Base-by-base conservation (phyloP, 2,797 vertebrate species). In the Hydrophis major region DNA sequence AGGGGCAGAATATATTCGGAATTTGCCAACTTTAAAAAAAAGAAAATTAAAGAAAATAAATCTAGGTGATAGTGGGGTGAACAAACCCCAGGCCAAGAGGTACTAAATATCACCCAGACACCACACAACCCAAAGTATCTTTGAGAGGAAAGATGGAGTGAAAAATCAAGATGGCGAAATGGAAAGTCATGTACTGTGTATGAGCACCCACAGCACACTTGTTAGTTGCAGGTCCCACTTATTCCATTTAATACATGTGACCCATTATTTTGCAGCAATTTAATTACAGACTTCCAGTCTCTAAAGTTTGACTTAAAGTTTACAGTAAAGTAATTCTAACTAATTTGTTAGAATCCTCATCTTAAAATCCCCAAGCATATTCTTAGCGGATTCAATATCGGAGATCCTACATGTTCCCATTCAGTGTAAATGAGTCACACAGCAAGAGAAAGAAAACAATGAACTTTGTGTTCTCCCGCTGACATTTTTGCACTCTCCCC, bases 401-500 rank as follows among this genome's bases (percentile, higher is more conserved):
- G 93, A 93, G 57, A 18, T 28, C 74, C 92, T 78, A 86, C 92
- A 93, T 55, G 47, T 94, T 95, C 96, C 94, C 60, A 66, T 42
- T 90, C 92, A 92, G 50, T 95, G 93, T 1, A 0, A 94, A 88
- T 93, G 95, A 94, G 94, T 93, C 95, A 96, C 90, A 22, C 4
- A 7, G 86, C 93, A 37, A 32, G 92, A 87, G 74, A 93, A n/a
- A 42, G 94, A 47, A 92, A 96, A 97, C 96, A 97, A 97, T 96
- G 93, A 95, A 78, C 96, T 86, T 89, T 96, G 94, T 97, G 96
- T 97, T 97, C 95, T 94, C 95, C 87, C 91, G 91, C 94, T 56
- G 96, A 74, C 94, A 95, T 93, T 92, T 0, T n/a, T 94, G 95
- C 92, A 0, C 66, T 95, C 96, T 93, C 91, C 91, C 12, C 5